Evolutionary conservation across 2,888 invertebrate genomes (phyloP).

Genomic region (Xestia rhomboidea): DNA sequence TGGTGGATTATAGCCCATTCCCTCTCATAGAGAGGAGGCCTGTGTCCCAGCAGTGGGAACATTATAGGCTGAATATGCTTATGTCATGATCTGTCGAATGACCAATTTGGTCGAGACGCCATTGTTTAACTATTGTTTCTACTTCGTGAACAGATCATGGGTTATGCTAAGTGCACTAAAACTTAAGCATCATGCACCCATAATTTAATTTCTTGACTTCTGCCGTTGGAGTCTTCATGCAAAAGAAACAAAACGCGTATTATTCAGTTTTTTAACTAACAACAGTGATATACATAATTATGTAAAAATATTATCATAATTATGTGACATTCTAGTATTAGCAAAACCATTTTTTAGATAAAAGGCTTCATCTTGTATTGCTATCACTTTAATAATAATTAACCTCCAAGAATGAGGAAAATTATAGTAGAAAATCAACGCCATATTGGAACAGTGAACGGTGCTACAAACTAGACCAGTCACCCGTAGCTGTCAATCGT

Average conservation of each 20-base stretch:
- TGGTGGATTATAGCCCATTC: too few relatives aligned
- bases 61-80: too few relatives aligned
- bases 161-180: neutral
- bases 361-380: neutral
- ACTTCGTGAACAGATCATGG: too few relatives aligned
- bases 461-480: slow-evolving; percentile 23
- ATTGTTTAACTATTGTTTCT: too few relatives aligned
- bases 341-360: neutral
- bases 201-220: neutral
- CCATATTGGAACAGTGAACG: slow-evolving; percentile 38
- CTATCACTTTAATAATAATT: slow-evolving; percentile 17
- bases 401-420: slow-evolving; percentile 26
- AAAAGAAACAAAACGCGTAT: neutral
- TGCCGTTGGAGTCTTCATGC: neutral
- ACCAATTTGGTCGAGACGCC: too few relatives aligned
- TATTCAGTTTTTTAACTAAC: neutral
- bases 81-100: too few relatives aligned
- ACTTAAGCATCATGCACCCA: neutral
- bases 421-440: slow-evolving; percentile 23
- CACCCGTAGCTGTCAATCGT: slow-evolving; percentile 19
- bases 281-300: neutral
- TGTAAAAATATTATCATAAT: too few relatives aligned
- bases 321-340: neutral
- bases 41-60: too few relatives aligned
- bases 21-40: too few relatives aligned